Percentiles rank a stretch among this genome's conserved stretches.
Conservation (phyloP, 2,113 vertebrate species). For the Scolopax mira region DNA sequence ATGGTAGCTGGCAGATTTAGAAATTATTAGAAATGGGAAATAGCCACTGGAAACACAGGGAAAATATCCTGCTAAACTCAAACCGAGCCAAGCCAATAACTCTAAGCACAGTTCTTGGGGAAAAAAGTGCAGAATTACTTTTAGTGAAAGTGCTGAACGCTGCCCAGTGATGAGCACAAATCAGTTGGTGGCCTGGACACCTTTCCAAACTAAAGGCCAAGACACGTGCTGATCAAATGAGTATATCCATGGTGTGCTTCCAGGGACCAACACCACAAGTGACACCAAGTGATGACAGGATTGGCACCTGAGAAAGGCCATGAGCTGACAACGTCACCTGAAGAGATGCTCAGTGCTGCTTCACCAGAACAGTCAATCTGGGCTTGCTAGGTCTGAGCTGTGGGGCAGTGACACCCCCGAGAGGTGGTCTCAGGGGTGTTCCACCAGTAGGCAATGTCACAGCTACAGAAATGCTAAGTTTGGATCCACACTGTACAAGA, state of each 20-base stretch:
- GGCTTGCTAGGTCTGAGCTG: fast-evolving
- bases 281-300: fast-evolving
- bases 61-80: background rate
- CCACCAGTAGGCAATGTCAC: background rate
- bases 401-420: background rate
- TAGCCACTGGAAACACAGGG: background rate
- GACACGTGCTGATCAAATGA: background rate
- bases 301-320: too few relatives aligned
- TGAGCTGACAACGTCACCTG: fast-evolving
- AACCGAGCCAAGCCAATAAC: background rate
- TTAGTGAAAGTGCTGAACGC: background rate
- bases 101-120: background rate
- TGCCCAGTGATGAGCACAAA: background rate
- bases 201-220: background rate
- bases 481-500: background rate
- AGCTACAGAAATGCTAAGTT: background rate
- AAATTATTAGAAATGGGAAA: background rate
- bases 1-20: background rate
- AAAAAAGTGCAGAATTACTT: background rate
- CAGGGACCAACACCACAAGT: background rate
- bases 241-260: too few relatives aligned
- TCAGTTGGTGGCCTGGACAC: background rate
- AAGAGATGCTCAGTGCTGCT: fast-evolving
- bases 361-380: background rate
- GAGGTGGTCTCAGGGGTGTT: background rate